Evolutionary conservation across 2,113 vertebrate genomes (phyloP), one percentile per base, ranked within the genome.

Genomic region (Proteles cristata): DNA sequence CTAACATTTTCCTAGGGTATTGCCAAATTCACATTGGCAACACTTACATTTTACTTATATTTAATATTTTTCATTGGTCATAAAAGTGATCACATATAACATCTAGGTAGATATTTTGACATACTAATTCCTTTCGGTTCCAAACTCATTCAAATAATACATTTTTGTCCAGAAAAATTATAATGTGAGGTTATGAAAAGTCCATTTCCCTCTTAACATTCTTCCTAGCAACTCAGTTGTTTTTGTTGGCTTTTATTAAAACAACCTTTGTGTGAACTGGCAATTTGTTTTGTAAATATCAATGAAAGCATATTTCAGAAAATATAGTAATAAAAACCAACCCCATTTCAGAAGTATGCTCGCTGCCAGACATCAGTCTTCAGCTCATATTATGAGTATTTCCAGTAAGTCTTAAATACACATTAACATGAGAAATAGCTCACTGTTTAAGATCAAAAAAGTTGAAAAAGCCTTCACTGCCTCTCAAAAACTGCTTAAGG

Each of bases 271-370:
- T 97, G 97, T 97, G 98, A 99, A 98, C 90, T 98, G 96, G 97
- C 94, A 98, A 98, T 97, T 98, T 99, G 98, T 97, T 99, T 98
- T 98, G 98, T 98, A 99, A 98, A 98, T 98, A 98, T 94, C 92
- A 98, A 97, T 98, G 98, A 98, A 98, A 98, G 98, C 0, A 98
- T 98, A 98, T 98, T 98, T 98, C 95, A 98, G 95, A 98, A 98
- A 98, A 97, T 95, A 98, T 53, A 97, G 98, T 94, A 97, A 97
- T 97, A 98, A 98, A 98, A 97, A 88, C 94, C 77, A 98, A 98
- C 82, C 95, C 97, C 84, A 93, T 95, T 98, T 98, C 96, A 97
- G 96, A 97, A 98, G 98, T 98, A 97, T 48, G 71, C 80, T 93
- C 94, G 93, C 97, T 98, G 98, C 97, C 98, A 98, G 94, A 98